Evolutionary conservation across 2,797 vertebrate genomes (phyloP).

Genomic region (Sebastiscus albofasciatus): DNA sequence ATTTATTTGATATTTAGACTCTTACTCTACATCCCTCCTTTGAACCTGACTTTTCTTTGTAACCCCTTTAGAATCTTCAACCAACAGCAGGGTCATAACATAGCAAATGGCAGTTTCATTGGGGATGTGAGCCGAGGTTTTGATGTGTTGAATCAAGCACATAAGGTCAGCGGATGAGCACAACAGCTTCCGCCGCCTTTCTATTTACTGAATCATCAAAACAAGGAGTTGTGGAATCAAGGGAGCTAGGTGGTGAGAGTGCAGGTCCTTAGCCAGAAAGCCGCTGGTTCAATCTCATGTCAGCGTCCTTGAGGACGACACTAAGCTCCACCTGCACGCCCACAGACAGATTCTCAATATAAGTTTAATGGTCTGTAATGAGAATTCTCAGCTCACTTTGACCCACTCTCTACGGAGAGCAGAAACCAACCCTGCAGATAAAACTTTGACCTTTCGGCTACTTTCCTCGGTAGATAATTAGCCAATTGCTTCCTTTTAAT

Average conservation of each 20-base stretch:
- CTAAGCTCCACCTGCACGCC: background rate
- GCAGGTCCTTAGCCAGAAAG: background rate
- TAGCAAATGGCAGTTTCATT: background rate
- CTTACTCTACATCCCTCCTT: background rate
- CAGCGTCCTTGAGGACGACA: background rate
- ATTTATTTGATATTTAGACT: background rate
- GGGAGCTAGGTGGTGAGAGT: background rate
- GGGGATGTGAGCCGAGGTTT: conserved; percentile 2
- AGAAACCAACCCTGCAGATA: conserved; percentile 42
- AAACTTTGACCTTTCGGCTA: conserved; percentile 54
- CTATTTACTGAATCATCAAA: conserved; percentile 22
- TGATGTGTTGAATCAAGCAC: conserved; percentile 12
- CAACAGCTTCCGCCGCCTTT: background rate
- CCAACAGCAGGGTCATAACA: conserved; percentile 10
- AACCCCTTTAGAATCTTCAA: background rate
- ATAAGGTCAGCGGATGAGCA: conserved; percentile 24
- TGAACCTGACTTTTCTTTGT: background rate
- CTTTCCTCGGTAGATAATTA: conserved; percentile 53
- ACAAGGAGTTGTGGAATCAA: conserved; percentile 4
- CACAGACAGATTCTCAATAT: conserved; percentile 1
- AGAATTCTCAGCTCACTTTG: conserved; percentile 32
- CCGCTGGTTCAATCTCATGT: background rate
- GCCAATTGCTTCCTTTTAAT: conserved; percentile 42
- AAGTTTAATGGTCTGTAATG: conserved; percentile 44
- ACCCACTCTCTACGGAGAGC: conserved; percentile 8